A percentile compares a stretch with the other conserved stretches of the same genome.
phyloP scores from a whole-genome alignment of 2,113 vertebrate genomes.

The Desmodus rotundus region DNA sequence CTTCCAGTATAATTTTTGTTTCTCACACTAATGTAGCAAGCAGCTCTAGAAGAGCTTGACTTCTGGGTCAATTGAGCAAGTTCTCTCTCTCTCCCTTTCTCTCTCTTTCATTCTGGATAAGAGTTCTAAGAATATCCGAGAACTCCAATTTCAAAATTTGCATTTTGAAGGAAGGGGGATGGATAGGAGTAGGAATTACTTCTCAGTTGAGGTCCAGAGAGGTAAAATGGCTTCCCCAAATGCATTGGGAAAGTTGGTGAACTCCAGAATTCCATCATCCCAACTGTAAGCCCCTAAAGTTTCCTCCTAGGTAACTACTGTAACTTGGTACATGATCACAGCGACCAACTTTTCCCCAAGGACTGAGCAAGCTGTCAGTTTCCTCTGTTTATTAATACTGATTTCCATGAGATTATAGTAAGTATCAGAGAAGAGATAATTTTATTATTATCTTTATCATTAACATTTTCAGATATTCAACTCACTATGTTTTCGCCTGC shows the following conservation, averaged over 20 bases:
- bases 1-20: background rate
- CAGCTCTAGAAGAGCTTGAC: background rate
- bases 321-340: background rate
- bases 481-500: background rate
- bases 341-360: background rate
- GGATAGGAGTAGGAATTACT: background rate
- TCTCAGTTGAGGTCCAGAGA: background rate
- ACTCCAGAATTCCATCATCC: background rate
- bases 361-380: background rate
- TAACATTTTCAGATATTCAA: slow-evolving; percentile 5
- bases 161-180: background rate
- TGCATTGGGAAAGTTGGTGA: background rate
- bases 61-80: background rate
- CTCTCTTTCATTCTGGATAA: background rate
- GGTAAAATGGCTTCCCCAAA: background rate
- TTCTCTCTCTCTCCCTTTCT: background rate
- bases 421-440: background rate
- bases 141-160: background rate
- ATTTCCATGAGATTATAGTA: background rate
- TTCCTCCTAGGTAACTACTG: background rate
- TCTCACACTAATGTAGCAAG: background rate
- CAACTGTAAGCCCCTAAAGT: background rate
- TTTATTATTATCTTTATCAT: background rate
- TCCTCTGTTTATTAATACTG: background rate
- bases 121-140: background rate